Conservation (phyloP, 1,140 invertebrate genomes). For the Drosophila fuyamai region DNA sequence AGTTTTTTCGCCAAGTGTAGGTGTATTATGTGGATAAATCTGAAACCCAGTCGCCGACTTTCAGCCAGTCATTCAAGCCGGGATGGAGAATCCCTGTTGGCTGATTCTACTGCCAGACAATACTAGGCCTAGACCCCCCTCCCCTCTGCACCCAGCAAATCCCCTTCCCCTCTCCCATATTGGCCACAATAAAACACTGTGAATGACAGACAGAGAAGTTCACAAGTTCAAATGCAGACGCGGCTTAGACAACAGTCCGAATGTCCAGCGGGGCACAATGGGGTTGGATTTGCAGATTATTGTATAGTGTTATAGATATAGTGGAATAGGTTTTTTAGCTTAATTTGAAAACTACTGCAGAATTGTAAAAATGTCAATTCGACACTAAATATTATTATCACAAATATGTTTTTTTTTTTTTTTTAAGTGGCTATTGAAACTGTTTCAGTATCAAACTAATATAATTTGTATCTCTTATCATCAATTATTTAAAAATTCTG, state of each 20-base stretch:
- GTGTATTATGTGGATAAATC: neutral
- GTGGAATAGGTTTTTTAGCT: neutral
- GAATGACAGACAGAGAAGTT: slow-evolving; percentile 62
- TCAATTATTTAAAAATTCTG: no score
- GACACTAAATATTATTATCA: no score
- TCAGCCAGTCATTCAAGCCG: slow-evolving; percentile 42
- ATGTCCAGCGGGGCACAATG: slow-evolving; percentile 6
- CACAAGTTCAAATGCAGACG: slow-evolving; percentile 59
- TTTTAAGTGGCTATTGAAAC: no score
- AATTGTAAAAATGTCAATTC: no score
- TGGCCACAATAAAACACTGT: slow-evolving; percentile 52
- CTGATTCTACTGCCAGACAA: slow-evolving; percentile 13
- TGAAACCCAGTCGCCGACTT: slow-evolving; percentile 4
- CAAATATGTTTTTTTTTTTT: no score
- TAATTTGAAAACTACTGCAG: neutral
- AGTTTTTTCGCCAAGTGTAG: neutral
- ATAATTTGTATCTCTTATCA: no score
- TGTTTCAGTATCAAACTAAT: no score
- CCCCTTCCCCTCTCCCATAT: neutral
- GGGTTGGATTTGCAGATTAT: neutral
- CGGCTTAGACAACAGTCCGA: slow-evolving; percentile 25
- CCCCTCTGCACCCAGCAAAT: neutral
- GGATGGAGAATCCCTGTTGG: slow-evolving; percentile 21
- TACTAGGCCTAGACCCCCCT: slow-evolving; percentile 40
- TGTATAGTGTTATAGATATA: neutral